These are phyloP conservation scores for Chloroclysta siterata DNA, from an alignment of 2,888 invertebrate genomes.

Conservation along the genomic window DNA sequence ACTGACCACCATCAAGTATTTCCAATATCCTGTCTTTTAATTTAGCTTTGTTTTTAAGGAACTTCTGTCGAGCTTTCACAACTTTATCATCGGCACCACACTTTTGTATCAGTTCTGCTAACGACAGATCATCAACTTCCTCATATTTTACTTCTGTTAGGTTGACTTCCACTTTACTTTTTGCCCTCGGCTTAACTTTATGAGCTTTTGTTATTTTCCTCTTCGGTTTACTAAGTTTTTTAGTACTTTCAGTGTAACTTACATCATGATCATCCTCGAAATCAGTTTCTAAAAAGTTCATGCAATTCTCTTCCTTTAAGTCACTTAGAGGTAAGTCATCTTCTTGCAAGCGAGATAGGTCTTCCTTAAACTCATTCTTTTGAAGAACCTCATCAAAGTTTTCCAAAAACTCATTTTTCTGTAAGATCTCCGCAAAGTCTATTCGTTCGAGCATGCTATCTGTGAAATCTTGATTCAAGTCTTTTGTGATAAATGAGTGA, in stretches of 20 bases:
- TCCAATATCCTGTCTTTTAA: conserved; percentile 27
- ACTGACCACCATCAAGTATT: conserved; percentile 19
- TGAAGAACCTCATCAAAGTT: conserved; percentile 1
- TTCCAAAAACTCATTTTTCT: conserved; percentile 20
- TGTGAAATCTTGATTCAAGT: neutral
- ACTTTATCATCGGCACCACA: conserved; percentile 19
- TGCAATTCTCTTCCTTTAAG: conserved; percentile 20
- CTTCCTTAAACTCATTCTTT: conserved; percentile 15
- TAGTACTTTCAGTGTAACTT: neutral
- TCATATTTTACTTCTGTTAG: conserved; percentile 18
- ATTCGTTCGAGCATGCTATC: conserved; percentile 1
- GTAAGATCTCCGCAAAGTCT: conserved; percentile 9
- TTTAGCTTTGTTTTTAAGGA: conserved; percentile 27
- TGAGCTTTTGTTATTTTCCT: neutral
- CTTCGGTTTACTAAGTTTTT: neutral
- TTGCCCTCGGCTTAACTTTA: neutral
- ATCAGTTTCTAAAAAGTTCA: conserved; percentile 11
- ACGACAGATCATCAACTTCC: conserved; percentile 22
- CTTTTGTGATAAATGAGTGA: conserved; percentile 19
- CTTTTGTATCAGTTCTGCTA: conserved; percentile 21
- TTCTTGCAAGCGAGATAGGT: conserved; percentile 10
- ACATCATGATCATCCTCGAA: conserved; percentile 10
- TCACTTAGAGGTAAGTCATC: conserved; percentile 25
- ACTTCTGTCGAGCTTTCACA: conserved; percentile 25
- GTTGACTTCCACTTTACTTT: conserved; percentile 6